Percentiles rank a stretch among this genome's conserved stretches.
Evolutionary conservation across 2,797 vertebrate genomes (phyloP).

Genomic region (Triplophysa bombifrons): DNA sequence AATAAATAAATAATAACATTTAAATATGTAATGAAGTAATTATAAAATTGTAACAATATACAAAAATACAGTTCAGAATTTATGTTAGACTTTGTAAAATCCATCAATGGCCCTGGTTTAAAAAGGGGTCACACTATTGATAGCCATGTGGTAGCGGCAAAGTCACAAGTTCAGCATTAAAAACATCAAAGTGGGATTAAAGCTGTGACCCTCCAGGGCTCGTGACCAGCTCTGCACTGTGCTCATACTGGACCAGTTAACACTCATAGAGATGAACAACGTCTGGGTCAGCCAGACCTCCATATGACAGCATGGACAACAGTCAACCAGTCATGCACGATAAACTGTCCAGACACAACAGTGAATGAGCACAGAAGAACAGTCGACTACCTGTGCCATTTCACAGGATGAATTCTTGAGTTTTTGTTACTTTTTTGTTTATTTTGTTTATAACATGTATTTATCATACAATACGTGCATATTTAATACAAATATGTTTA

Average conservation of each 20-base stretch:
- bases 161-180: conserved; percentile 74
- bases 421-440: background rate
- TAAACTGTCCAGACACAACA: background rate
- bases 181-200: conserved; percentile 75
- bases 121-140: conserved; percentile 46
- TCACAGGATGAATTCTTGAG: background rate
- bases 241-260: conserved; percentile 15
- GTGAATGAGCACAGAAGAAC: background rate
- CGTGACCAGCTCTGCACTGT: conserved; percentile 69
- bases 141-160: conserved; percentile 63
- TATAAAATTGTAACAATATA: no score
- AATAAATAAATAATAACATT: no score
- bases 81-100: conserved; percentile 3
- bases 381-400: background rate
- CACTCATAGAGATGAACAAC: conserved; percentile 10
- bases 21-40: no score
- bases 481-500: background rate
- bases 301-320: conserved; percentile 1
- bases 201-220: conserved; percentile 63
- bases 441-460: background rate
- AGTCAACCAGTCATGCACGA: conserved; percentile 6
- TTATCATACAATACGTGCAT: no score
- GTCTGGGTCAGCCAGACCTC: conserved; percentile 3
- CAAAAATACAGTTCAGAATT: background rate
- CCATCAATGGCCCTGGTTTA: conserved; percentile 1